Percentiles rank a stretch among this genome's conserved stretches.
Evolutionary conservation across 2,888 invertebrate genomes (phyloP).

Genomic region (Cotesia congregata): DNA sequence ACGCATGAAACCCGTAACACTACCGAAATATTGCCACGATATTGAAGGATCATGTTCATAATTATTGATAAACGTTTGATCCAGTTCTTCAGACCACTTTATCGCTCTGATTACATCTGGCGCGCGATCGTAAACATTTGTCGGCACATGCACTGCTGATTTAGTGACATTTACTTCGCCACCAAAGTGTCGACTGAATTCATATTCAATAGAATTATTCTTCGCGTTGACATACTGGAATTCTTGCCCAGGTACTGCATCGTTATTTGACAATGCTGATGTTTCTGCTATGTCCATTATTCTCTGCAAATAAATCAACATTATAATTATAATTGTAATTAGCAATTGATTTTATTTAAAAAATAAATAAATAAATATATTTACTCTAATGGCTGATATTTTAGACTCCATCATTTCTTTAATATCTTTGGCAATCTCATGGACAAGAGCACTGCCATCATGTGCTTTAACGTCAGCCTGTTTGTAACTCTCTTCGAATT

Average conservation of each 20-base stretch:
- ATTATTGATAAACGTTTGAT: slow-evolving; percentile 90
- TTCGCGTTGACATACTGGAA: slow-evolving; percentile 65
- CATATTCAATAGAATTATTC: slow-evolving; percentile 75
- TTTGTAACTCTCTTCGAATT: slow-evolving; percentile 87
- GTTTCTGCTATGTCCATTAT: slow-evolving; percentile 92
- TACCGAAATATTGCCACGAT: slow-evolving; percentile 99
- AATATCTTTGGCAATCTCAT: slow-evolving; percentile 87
- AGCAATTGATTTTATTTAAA: neutral
- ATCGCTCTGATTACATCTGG: slow-evolving; percentile 91
- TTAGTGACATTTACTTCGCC: slow-evolving; percentile 79
- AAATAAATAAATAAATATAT: slow-evolving; percentile 32
- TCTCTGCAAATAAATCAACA: slow-evolving; percentile 72
- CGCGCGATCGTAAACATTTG: slow-evolving; percentile 94
- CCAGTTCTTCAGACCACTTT: slow-evolving; percentile 95
- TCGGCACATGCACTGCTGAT: slow-evolving; percentile 95
- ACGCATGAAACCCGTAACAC: slow-evolving; percentile 96
- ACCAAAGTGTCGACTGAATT: slow-evolving; percentile 83
- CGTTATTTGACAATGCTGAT: slow-evolving; percentile 76
- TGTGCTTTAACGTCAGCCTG: slow-evolving; percentile 81
- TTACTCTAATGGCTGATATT: slow-evolving; percentile 87
- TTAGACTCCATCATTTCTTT: slow-evolving; percentile 91
- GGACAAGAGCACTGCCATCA: slow-evolving; percentile 84
- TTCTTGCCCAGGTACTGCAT: slow-evolving; percentile 59
- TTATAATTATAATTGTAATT: neutral
- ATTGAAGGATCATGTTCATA: slow-evolving; percentile 79